Evolutionary conservation across 2,113 vertebrate genomes (phyloP).

Genomic region (Zosterops hypoxanthus): DNA sequence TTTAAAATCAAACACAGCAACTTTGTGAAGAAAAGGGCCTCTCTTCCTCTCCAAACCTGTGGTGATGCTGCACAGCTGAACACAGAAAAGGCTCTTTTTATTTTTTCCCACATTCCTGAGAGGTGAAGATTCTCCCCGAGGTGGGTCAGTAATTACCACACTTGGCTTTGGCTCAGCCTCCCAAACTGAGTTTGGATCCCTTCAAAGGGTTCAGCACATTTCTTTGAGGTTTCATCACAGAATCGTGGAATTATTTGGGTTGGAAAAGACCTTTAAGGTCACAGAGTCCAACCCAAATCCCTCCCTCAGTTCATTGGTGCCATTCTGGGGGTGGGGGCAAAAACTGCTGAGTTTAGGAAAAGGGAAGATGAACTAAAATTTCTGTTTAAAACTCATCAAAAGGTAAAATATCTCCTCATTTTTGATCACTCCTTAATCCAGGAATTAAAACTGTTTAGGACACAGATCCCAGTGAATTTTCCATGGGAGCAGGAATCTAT

Average conservation of each 20-base stretch:
- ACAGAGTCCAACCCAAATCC: not conserved
- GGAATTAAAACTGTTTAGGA: not conserved
- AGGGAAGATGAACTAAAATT: not conserved
- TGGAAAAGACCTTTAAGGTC: not conserved
- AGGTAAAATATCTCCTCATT: not conserved
- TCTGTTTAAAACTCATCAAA: not conserved
- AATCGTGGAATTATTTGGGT: not conserved
- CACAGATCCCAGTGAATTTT: not conserved
- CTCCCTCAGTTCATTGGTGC: not conserved
- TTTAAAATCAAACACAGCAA: not conserved
- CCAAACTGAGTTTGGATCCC: not conserved
- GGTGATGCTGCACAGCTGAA: not conserved
- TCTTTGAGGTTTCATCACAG: not conserved
- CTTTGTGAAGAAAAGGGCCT: not conserved
- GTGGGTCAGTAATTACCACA: not conserved
- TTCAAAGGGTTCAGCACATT: not conserved
- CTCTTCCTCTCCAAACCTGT: not conserved
- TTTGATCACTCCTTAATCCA: not conserved
- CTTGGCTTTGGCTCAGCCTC: not conserved
- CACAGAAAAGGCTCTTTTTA: not conserved
- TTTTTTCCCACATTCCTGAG: not conserved
- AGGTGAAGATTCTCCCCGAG: not conserved
- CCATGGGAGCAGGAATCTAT: not conserved
- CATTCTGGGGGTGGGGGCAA: too few species aligned
- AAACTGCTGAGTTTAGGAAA: not conserved